Evolutionary conservation across 1,140 invertebrate genomes (phyloP).

Genomic region (Tetranychus cinnabarinus): DNA sequence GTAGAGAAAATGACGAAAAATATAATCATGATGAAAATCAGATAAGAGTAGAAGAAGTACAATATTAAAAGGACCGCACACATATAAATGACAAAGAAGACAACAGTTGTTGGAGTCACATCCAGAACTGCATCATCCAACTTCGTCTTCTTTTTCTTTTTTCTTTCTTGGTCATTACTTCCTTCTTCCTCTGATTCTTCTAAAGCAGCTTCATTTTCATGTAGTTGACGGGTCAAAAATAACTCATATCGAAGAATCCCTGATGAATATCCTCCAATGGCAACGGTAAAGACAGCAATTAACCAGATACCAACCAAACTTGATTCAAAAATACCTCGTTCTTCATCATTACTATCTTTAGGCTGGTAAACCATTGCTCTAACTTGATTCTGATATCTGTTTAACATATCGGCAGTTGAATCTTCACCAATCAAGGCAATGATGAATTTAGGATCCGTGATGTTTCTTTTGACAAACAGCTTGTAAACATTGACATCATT

Average conservation of each 20-base stretch:
- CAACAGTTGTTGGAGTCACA: conserved; percentile 17
- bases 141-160: background rate
- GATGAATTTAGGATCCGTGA: no score
- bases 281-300: conserved; percentile 21
- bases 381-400: no score
- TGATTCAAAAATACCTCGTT: conserved; percentile 16
- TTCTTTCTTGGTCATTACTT: conserved; percentile 1
- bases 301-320: conserved; percentile 23
- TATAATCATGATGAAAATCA: conserved; percentile 28
- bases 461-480: no score
- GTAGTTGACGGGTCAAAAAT: background rate
- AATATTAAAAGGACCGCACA: conserved; percentile 23
- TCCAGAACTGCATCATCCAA: conserved; percentile 16
- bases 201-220: no score
- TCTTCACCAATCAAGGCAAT: no score
- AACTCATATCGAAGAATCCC: conserved; percentile 14
- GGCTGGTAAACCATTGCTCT: no score
- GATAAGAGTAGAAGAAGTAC: conserved; percentile 29
- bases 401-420: no score
- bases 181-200: background rate
- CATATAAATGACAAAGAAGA: conserved; percentile 23
- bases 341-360: no score
- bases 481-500: no score
- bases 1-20: conserved; percentile 21
- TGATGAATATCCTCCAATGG: conserved; percentile 23